Base-by-base conservation (phyloP, 30 jellyfish, hydroid and myxozoan species). In the Pseudorhiza aurosa region DNA sequence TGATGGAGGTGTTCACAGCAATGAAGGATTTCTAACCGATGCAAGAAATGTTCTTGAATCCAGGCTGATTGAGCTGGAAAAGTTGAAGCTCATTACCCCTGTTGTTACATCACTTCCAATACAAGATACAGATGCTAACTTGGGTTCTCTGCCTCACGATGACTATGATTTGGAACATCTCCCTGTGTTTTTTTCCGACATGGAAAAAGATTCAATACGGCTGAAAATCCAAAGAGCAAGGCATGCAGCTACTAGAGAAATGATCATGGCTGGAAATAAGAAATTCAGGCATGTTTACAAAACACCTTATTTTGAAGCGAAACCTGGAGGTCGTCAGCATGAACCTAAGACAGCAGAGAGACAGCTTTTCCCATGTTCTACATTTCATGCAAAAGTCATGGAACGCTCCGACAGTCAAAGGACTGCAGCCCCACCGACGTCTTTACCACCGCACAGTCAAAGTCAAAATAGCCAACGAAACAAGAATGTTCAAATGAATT, bases 31-130 rank as follows among this genome's bases (percentile, higher is more conserved):
- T 50, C 30, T 47, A 17, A 27, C 17, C 18, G 73, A 80, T 68
- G 91, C 84, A 21, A 53, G 70, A 30, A 24, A 44, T 17, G 47
- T 80, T 2, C 51, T 55, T 10, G 64, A 39, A 14, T 80, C 91
- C 11, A 80, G 75, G 62, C 4, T 65, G 0, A 39, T 80, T 32
- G 91, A 80, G 37, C 47, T 80, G 19, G 91, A 80, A 37, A 80
- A 80, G 46, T 44, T 80, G 44, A 80, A 80, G 68, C 49, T 65
- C 39, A 22, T 69, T 2, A 80, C 91, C 15, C 91, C 91, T 2
- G 25, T 37, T 30, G 91, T 21, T 22, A 55, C 50, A 4, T 84
- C 91, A 1, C 82, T 74, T 1, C 70, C 84, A 4, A 27, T 80
- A 9, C 67, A 31, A 5, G 84, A 64, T 18, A 44, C 56, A 22